A percentile compares a stretch with the other conserved stretches of the same genome.
These are phyloP conservation scores for Myanophis thanlyinensis DNA, from an alignment of 2,113 vertebrate species.

Conservation along the genomic window DNA sequence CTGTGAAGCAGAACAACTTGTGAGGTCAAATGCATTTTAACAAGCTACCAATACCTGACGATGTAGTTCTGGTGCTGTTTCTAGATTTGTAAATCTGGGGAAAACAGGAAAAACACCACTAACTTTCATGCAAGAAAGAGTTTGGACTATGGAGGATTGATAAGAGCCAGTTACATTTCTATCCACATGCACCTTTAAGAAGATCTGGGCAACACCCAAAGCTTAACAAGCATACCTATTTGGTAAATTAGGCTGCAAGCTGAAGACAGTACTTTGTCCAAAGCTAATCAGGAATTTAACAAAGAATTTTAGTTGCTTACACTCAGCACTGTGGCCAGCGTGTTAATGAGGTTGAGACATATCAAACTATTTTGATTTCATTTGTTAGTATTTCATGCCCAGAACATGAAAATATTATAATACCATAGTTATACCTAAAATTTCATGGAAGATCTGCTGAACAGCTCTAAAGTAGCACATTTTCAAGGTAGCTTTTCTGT, in stretches of 20 bases:
- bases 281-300: neutral
- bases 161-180: neutral
- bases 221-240: neutral
- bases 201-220: neutral
- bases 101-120: neutral
- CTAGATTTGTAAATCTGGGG: neutral
- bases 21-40: slow-evolving; percentile 10
- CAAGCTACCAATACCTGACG: neutral
- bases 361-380: neutral
- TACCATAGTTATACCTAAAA: neutral
- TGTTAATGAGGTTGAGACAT: slow-evolving; percentile 1
- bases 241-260: neutral
- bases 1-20: slow-evolving; percentile 8
- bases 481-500: neutral
- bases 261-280: neutral
- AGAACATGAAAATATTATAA: neutral
- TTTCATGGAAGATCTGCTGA: neutral
- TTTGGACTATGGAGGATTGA: neutral
- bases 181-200: neutral
- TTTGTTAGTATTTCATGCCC: neutral
- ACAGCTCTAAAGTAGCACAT: neutral
- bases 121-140: neutral
- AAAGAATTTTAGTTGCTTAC: neutral
- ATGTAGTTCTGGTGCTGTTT: slow-evolving; percentile 8
- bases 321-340: neutral